Percentiles rank a stretch among this genome's conserved stretches.
Conservation (phyloP, 2,113 vertebrate genomes). For the Mirounga angustirostris region DNA sequence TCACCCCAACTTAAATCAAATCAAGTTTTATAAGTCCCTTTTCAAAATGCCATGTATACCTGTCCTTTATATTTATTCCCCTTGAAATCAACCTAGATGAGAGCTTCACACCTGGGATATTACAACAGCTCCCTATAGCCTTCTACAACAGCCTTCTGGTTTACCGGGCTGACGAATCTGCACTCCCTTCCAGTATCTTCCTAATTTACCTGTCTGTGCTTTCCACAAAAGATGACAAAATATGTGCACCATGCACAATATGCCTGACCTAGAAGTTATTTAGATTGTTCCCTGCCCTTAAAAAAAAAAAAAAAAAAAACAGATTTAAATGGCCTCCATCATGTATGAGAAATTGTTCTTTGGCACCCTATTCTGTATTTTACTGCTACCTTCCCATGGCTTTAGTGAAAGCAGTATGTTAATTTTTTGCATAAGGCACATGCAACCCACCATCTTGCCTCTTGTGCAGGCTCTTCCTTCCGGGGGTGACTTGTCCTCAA, state of each 20-base stretch:
- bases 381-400: not conserved
- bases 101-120: not conserved
- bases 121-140: not conserved
- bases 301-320: not conserved
- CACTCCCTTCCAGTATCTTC: not conserved
- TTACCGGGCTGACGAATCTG: not conserved
- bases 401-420: not conserved
- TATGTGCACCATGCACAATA: rapidly evolving
- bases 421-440: not conserved
- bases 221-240: not conserved
- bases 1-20: not conserved
- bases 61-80: not conserved
- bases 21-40: not conserved
- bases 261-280: not conserved
- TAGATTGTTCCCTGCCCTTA: not conserved
- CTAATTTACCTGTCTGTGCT: not conserved
- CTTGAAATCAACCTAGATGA: no score
- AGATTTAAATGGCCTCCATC: not conserved
- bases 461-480: not conserved
- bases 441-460: rapidly evolving
- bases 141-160: not conserved
- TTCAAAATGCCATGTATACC: not conserved
- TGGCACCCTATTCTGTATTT: not conserved
- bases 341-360: not conserved
- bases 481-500: not conserved